Evolutionary conservation across 2,888 invertebrate species (phyloP).

Genomic region (Mantis religiosa): DNA sequence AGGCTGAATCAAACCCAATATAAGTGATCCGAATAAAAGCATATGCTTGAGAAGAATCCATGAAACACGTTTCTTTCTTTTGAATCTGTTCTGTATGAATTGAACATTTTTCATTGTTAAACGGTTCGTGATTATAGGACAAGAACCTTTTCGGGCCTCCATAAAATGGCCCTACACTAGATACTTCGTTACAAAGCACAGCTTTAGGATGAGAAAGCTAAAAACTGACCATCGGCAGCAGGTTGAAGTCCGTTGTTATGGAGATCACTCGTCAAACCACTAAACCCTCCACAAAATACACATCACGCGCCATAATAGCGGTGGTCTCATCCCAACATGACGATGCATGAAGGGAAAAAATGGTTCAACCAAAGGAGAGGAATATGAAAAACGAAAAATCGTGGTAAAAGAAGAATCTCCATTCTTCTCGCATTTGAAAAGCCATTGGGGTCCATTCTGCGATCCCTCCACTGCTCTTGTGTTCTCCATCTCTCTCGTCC

Average conservation of each 20-base stretch:
- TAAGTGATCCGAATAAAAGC: too few species aligned
- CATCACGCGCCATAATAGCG: not conserved
- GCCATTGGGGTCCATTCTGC: constrained; percentile 2
- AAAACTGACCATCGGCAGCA: not conserved
- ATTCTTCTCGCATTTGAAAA: constrained; percentile 14
- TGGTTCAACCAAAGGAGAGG: not conserved
- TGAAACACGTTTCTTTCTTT: too few species aligned
- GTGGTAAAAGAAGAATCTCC: not conserved
- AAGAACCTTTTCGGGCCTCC: too few species aligned
- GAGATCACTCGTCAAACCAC: not conserved
- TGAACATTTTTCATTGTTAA: too few species aligned
- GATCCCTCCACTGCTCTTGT: not conserved
- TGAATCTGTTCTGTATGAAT: too few species aligned
- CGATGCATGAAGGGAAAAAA: not conserved
- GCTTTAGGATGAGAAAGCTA: not conserved
- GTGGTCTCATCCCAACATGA: not conserved
- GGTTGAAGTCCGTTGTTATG: not conserved
- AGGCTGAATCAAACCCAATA: too few species aligned
- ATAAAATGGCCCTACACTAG: too few species aligned
- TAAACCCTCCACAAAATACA: not conserved
- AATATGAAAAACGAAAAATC: constrained; percentile 12
- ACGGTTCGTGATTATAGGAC: too few species aligned
- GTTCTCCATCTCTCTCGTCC: not conserved
- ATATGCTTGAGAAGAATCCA: too few species aligned
- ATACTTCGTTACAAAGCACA: not conserved